Evolutionary conservation across 2,113 vertebrate genomes (phyloP), one percentile per base, ranked within the genome.

Genomic region (Ictidomys tridecemlineatus): DNA sequence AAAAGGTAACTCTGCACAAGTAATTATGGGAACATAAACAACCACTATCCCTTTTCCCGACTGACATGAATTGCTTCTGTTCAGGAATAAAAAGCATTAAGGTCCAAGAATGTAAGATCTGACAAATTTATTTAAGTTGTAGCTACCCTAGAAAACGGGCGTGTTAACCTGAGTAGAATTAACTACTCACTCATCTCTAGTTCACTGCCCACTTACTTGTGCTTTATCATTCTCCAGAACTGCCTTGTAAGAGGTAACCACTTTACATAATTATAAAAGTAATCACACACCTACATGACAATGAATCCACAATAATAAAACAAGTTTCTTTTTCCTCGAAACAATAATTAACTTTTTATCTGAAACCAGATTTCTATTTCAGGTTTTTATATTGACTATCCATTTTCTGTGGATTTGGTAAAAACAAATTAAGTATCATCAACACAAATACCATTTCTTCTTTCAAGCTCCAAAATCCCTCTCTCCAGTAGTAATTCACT

Each of bases 271-370:
- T 58, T 84, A 42, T 65, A 86, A 90, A 93, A 93, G 37, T 91
- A 95, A 96, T 48, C 53, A 83, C 48, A 42, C 48, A 83, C 48
- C 22, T 72, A 83, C 11, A 72, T 3, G 72, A 73, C 79, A 95
- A 89, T 58, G 80, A 91, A 67, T 20, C 18, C 53, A 94, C 42
- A 94, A 91, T 39, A 96, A 88, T 42, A 85, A 95, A 91, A 90
- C 45, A 77, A 32, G 14, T 13, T 65, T 86, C 63, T 89, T 77
- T 89, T 72, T 56, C 72, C 39, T 96, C 39, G 76, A 95, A 89
- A 94, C 13, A 86, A 51, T 74, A 96, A 96, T 65, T 85, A 89
- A 94, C 79, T 72, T 95, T 97, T 93, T 77, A 92, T 72, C 80
- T 97, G 45, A 94, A 95, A 80, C 73, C 24, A 24, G n/a, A 76